phyloP scores from a whole-genome alignment of 2,113 vertebrate genomes.

The Zosterops japonicus region DNA sequence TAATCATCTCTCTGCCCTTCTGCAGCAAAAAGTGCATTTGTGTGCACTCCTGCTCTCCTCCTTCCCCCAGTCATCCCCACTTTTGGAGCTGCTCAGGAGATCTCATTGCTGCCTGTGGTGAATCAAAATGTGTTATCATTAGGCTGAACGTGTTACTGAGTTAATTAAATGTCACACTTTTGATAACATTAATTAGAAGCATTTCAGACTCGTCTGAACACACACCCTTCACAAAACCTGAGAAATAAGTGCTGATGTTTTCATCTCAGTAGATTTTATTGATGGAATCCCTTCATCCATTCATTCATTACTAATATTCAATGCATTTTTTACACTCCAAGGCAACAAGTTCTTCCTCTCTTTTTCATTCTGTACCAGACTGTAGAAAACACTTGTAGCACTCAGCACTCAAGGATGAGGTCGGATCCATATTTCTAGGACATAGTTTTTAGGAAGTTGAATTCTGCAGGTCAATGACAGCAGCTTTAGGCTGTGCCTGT shows the following conservation, averaged over 20 bases:
- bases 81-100: slow-evolving; percentile 45
- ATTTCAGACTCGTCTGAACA: slow-evolving; percentile 45
- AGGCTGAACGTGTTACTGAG: slow-evolving; percentile 67
- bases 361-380: neutral
- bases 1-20: neutral
- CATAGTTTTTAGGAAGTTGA: neutral
- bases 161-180: slow-evolving; percentile 80
- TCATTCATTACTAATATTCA: neutral
- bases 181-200: slow-evolving; percentile 73
- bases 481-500: neutral
- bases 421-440: neutral
- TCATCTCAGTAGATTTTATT: neutral
- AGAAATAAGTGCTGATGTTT: neutral
- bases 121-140: slow-evolving; percentile 71
- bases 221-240: slow-evolving; percentile 4
- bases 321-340: neutral
- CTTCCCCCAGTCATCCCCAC: neutral
- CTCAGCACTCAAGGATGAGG: neutral
- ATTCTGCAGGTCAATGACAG: neutral
- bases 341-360: neutral
- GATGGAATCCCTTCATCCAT: neutral
- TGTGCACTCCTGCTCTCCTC: neutral
- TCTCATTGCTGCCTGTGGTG: slow-evolving; percentile 38
- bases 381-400: neutral
- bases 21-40: neutral